A percentile compares a stretch with the other conserved stretches of the same genome.
Evolutionary conservation across 2,113 vertebrate genomes (phyloP).

Genomic region (Corythornis madagascariensis): DNA sequence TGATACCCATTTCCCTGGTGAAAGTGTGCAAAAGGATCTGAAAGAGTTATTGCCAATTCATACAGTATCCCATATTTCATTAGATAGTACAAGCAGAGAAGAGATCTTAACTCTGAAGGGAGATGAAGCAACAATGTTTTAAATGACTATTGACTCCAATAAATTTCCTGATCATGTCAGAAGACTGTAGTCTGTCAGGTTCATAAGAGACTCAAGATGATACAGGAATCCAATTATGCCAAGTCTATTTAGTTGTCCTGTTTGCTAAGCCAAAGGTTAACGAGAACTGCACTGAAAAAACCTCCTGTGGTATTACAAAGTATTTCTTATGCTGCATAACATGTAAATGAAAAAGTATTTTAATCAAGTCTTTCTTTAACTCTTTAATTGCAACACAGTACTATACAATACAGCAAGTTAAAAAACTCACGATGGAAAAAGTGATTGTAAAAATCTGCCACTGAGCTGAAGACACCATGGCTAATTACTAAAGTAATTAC

Average conservation of each 20-base stretch:
- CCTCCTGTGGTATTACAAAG: slow-evolving; percentile 69
- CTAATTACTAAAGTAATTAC: slow-evolving; percentile 44
- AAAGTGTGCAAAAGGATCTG: slow-evolving; percentile 54
- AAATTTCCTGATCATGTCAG: slow-evolving; percentile 64
- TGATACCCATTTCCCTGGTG: slow-evolving; percentile 56
- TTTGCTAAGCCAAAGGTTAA: slow-evolving; percentile 85
- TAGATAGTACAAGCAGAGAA: slow-evolving; percentile 59
- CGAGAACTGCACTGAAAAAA: slow-evolving; percentile 86
- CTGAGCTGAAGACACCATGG: not conserved
- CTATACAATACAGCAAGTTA: not conserved
- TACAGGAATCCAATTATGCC: slow-evolving; percentile 76
- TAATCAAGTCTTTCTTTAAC: slow-evolving; percentile 66
- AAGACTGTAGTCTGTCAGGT: slow-evolving; percentile 65
- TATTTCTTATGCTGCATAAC: slow-evolving; percentile 71
- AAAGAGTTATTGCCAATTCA: slow-evolving; percentile 69
- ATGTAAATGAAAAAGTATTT: slow-evolving; percentile 67
- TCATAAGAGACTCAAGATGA: slow-evolving; percentile 70
- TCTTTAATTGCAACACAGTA: not conserved
- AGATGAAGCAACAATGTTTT: slow-evolving; percentile 72
- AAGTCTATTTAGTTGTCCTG: slow-evolving; percentile 75
- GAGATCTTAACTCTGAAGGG: slow-evolving; percentile 61
- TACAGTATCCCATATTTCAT: slow-evolving; percentile 70
- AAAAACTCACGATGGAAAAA: not conserved
- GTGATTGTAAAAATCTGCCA: not conserved
- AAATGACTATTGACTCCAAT: slow-evolving; percentile 69